These are phyloP conservation scores for Celastrina argiolus DNA, from an alignment of 2,888 invertebrate species.

Conservation along the genomic window DNA sequence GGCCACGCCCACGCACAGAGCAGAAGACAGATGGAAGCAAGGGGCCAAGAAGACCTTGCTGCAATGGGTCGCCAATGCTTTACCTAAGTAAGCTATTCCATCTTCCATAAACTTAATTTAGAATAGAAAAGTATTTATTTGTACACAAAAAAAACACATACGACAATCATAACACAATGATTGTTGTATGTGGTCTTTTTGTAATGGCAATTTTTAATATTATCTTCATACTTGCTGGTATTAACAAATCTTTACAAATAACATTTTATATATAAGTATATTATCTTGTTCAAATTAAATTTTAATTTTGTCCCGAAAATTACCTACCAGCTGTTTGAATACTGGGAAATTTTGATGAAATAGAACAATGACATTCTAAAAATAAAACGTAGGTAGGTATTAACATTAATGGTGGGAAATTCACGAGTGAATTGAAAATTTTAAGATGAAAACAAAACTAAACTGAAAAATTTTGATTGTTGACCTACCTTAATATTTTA, in stretches of 20 bases:
- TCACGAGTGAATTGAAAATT: neutral
- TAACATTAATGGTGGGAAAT: neutral
- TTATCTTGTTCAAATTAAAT: neutral
- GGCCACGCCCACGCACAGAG: constrained; percentile 76
- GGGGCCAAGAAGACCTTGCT: constrained; percentile 94
- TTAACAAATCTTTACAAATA: neutral
- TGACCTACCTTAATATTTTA: neutral
- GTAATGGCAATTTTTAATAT: too few species aligned
- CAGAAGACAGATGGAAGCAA: constrained; percentile 87
- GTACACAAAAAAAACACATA: too few species aligned
- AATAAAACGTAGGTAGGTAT: neutral
- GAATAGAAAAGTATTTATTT: too few species aligned
- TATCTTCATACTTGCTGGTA: neutral
- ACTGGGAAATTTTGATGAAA: neutral
- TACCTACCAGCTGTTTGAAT: neutral
- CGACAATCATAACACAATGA: too few species aligned
- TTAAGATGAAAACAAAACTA: too few species aligned
- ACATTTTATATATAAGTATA: too few species aligned
- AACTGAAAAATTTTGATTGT: neutral
- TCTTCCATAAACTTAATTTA: too few species aligned
- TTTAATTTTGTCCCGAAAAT: neutral
- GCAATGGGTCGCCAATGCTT: constrained; percentile 95
- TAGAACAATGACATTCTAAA: constrained; percentile 10
- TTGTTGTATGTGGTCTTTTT: too few species aligned
- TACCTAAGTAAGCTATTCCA: constrained; percentile 82